Evolutionary conservation across 2,888 invertebrate genomes (phyloP).

Genomic region (Abrostola tripartita): DNA sequence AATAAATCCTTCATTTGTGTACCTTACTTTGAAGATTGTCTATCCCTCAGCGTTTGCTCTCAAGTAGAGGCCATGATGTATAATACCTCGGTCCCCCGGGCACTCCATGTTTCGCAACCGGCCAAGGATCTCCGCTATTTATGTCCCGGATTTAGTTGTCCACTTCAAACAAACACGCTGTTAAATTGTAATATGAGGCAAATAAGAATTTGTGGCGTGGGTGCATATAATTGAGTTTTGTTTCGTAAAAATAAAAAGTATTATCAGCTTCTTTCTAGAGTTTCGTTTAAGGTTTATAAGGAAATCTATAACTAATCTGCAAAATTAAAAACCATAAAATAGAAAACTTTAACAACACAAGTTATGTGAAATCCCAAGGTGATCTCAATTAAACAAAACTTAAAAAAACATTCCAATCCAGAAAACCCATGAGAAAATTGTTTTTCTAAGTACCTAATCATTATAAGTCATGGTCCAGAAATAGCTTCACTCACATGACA

Average conservation of each 20-base stretch:
- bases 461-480: too few species aligned
- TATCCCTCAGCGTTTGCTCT: conserved; percentile 54
- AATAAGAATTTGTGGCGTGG: conserved; percentile 26
- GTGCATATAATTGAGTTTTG: background rate
- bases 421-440: too few species aligned
- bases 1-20: conserved; percentile 8
- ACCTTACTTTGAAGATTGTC: conserved; percentile 42
- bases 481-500: too few species aligned
- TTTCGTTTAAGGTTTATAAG: background rate
- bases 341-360: too few species aligned
- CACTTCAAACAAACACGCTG: conserved; percentile 74
- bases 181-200: conserved; percentile 58
- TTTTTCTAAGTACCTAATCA: too few species aligned
- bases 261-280: background rate
- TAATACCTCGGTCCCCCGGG: conserved; percentile 62
- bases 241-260: background rate
- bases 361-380: too few species aligned
- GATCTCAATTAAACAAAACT: too few species aligned
- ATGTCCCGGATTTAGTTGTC: conserved; percentile 67
- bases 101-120: conserved; percentile 57
- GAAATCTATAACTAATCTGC: too few species aligned
- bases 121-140: conserved; percentile 63
- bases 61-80: conserved; percentile 72
- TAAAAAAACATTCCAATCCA: too few species aligned
- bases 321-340: too few species aligned